These are phyloP conservation scores for Zosterops pallidus DNA, from an alignment of 2,113 vertebrate genomes.

Conservation along the genomic window DNA sequence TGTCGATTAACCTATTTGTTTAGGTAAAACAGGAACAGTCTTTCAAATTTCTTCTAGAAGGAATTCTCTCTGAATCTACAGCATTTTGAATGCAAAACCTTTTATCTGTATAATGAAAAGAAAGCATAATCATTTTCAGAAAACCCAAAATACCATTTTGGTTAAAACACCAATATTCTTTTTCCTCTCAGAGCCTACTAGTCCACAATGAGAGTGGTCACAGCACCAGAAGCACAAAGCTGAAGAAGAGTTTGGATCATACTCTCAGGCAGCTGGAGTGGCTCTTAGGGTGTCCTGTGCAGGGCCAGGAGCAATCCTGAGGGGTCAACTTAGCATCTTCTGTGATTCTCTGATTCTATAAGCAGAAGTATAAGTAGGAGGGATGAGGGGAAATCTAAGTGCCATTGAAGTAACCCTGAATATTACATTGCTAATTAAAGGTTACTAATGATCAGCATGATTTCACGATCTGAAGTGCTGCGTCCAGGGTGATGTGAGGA, in stretches of 20 bases:
- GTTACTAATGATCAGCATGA: background rate
- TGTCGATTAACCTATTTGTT: background rate
- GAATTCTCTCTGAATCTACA: background rate
- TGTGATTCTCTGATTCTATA: background rate
- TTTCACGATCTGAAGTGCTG: background rate
- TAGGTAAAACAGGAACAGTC: background rate
- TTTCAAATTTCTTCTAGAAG: background rate
- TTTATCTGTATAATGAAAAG: background rate
- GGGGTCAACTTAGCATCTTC: background rate
- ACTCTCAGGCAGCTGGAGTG: background rate
- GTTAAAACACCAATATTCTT: background rate
- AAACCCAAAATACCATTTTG: background rate
- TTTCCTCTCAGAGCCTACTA: background rate
- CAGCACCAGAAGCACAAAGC: background rate
- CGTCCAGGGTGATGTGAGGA: background rate
- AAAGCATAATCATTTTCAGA: background rate
- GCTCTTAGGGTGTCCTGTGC: background rate
- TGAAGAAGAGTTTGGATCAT: background rate
- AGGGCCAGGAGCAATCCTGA: background rate
- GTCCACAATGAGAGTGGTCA: background rate
- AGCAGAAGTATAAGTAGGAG: background rate
- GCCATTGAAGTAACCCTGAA: background rate
- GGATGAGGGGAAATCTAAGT: background rate
- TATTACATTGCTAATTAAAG: background rate
- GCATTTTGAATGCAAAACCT: background rate